Conservation (phyloP, 2,888 invertebrate genomes). For the Melanargia galathea region DNA sequence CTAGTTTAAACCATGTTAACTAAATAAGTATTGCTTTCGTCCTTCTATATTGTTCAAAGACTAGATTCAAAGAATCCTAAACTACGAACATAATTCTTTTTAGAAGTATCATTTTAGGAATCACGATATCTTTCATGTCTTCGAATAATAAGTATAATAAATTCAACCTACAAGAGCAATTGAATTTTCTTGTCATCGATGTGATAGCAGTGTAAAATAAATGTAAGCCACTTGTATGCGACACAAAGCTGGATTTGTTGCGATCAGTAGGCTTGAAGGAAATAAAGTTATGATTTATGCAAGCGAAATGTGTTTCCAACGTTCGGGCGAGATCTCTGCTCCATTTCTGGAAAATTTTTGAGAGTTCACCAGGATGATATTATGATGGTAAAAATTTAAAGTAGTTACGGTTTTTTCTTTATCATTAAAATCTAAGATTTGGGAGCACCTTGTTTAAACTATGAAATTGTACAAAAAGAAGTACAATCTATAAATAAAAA, state of each 20-base stretch:
- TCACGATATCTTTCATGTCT: neutral
- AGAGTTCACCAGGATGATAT: too few species aligned
- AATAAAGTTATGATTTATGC: constrained; percentile 71
- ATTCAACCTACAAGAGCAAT: neutral
- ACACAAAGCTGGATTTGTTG: constrained; percentile 5
- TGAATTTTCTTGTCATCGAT: constrained; percentile 19
- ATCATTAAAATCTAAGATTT: too few species aligned
- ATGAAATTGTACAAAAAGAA: too few species aligned
- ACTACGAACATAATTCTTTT: neutral
- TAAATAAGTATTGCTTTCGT: neutral
- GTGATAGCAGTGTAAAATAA: constrained; percentile 31
- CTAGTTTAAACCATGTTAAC: too few species aligned
- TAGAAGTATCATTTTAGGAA: too few species aligned
- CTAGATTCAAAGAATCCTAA: too few species aligned
- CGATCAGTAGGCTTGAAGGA: constrained; percentile 52
- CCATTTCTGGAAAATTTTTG: too few species aligned
- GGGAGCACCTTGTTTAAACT: too few species aligned
- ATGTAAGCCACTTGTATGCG: constrained; percentile 38
- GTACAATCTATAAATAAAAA: too few species aligned
- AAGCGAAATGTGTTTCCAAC: constrained; percentile 54
- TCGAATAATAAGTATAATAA: neutral
- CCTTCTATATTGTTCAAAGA: too few species aligned
- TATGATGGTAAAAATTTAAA: too few species aligned
- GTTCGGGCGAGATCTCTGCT: neutral
- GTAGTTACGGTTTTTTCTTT: too few species aligned